Conservation (phyloP, 2,113 vertebrate genomes). For the Pipa parva region DNA sequence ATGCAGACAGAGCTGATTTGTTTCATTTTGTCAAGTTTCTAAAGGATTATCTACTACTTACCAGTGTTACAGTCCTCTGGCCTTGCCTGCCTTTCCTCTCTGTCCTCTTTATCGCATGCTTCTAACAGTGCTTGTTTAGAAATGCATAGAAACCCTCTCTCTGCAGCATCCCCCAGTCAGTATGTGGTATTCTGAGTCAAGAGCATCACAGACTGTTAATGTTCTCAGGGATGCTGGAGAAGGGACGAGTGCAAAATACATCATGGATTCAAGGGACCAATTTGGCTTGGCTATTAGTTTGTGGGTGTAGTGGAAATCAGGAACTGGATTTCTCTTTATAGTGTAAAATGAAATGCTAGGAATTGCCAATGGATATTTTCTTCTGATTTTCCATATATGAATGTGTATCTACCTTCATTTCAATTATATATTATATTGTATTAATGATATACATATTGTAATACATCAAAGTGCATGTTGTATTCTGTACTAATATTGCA, state of each 20-base stretch:
- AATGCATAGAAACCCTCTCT: neutral
- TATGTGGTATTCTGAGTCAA: conserved; percentile 17
- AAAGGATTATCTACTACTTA: neutral
- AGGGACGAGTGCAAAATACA: conserved; percentile 21
- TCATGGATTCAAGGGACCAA: conserved; percentile 25
- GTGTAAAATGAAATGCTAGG: no score
- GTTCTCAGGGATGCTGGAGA: conserved; percentile 21
- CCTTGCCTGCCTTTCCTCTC: neutral
- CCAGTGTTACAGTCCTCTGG: neutral
- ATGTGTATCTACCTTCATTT: no score
- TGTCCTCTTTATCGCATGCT: neutral
- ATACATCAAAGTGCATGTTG: no score
- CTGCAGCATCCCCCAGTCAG: conserved; percentile 34
- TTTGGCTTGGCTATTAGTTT: neutral
- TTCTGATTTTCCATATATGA: no score
- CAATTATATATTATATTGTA: no score
- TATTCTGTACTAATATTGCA: no score
- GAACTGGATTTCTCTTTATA: conserved; percentile 23
- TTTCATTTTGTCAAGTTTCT: neutral
- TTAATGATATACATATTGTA: no score
- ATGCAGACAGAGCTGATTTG: no score
- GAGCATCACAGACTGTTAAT: conserved; percentile 15
- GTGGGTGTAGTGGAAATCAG: neutral
- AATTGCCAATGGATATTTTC: no score
- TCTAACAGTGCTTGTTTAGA: neutral